Conservation (phyloP, 2,797 vertebrate genomes). For the Pitangus sulphuratus region DNA sequence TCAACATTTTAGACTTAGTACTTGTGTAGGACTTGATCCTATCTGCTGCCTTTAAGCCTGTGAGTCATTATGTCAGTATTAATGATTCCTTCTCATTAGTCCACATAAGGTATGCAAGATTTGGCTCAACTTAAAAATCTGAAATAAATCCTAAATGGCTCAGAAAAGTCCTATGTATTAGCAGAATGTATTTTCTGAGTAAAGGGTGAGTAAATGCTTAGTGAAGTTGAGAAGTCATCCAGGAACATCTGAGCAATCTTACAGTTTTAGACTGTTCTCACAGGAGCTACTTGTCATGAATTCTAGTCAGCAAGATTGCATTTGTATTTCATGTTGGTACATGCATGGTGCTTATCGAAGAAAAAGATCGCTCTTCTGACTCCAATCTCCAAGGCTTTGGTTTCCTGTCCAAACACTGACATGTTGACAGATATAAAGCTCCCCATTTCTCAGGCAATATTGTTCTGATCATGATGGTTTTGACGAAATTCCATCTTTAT, state of each 20-base stretch:
- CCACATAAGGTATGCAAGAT: not conserved
- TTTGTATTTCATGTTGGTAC: constrained; percentile 59
- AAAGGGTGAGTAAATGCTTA: constrained; percentile 21
- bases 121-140: not conserved
- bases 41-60: not conserved
- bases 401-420: constrained; percentile 56
- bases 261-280: constrained; percentile 43
- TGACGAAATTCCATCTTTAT: constrained; percentile 61
- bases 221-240: not conserved
- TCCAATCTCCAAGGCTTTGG: constrained; percentile 62
- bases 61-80: not conserved
- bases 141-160: not conserved
- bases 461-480: constrained; percentile 67
- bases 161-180: not conserved
- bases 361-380: constrained; percentile 56
- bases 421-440: constrained; percentile 60
- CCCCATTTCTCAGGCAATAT: constrained; percentile 47
- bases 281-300: constrained; percentile 51
- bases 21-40: not conserved
- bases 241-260: not conserved
- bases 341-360: constrained; percentile 50
- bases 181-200: not conserved
- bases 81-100: not conserved
- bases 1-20: not conserved
- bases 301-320: constrained; percentile 38